Conservation (phyloP, 2,888 invertebrate species). For the Acrobasis consociella region DNA sequence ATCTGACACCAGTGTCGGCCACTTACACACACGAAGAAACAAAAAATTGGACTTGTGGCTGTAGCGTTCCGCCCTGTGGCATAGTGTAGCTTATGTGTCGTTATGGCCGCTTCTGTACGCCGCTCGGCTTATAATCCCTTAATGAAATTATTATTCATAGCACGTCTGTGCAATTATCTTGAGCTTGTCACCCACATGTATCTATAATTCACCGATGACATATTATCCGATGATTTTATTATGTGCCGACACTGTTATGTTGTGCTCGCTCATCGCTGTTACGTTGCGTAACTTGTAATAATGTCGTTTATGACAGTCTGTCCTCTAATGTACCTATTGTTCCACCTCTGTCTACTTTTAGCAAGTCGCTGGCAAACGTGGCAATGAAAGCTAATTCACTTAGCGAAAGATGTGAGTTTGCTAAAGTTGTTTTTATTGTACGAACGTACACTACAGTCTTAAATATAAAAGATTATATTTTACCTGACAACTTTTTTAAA, state of each 20-base stretch:
- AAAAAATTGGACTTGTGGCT: not conserved
- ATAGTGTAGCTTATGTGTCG: not conserved
- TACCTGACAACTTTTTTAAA: too few species aligned
- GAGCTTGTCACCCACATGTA: slow-evolving; percentile 41
- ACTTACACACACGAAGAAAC: too few species aligned
- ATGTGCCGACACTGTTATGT: slow-evolving; percentile 8
- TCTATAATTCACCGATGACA: slow-evolving; percentile 48
- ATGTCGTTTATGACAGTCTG: slow-evolving; percentile 4
- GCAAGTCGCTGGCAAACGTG: not conserved
- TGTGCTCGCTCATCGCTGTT: slow-evolving; percentile 5
- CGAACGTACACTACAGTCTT: not conserved
- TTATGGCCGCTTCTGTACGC: slow-evolving; percentile 24
- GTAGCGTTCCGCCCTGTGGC: not conserved
- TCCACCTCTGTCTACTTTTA: slow-evolving; percentile 4
- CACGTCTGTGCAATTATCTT: slow-evolving; percentile 58
- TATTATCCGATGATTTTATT: slow-evolving; percentile 35
- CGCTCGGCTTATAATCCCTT: slow-evolving; percentile 45
- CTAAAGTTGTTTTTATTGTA: not conserved
- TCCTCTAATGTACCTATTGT: slow-evolving; percentile 12
- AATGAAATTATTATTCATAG: slow-evolving; percentile 64
- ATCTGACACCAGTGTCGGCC: too few species aligned
- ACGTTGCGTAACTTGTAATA: slow-evolving; percentile 9
- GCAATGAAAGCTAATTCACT: slow-evolving; percentile 8
- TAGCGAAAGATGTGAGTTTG: slow-evolving; percentile 2
- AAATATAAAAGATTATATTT: not conserved